Percentiles rank a stretch among this genome's conserved stretches.
Evolutionary conservation across 2,113 vertebrate species (phyloP).

Genomic region (Syrrhaptes paradoxus): DNA sequence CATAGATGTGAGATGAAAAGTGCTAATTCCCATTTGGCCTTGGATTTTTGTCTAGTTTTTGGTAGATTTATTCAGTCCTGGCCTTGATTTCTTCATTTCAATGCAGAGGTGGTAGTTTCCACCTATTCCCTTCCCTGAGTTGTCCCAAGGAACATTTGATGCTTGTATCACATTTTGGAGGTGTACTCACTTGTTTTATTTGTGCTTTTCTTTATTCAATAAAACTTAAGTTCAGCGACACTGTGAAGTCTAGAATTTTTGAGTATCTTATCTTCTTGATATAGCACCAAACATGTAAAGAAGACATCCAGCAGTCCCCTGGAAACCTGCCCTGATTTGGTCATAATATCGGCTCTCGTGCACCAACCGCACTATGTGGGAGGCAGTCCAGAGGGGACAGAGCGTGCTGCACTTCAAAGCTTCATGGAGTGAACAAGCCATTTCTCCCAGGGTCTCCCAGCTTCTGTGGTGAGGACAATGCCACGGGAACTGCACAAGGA

Average conservation of each 20-base stretch:
- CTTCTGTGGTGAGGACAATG: neutral
- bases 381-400: neutral
- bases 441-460: neutral
- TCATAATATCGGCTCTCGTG: neutral
- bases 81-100: neutral
- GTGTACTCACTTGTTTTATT: neutral
- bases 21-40: neutral
- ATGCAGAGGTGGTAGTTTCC: neutral
- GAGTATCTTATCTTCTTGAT: neutral
- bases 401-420: rapidly evolving
- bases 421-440: rapidly evolving
- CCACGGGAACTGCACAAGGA: neutral
- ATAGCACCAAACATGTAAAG: neutral
- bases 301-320: neutral
- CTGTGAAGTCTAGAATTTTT: neutral
- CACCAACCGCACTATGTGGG: rapidly evolving
- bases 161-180: neutral
- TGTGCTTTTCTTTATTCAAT: neutral
- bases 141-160: neutral
- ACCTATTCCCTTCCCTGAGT: neutral
- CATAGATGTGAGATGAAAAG: neutral
- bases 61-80: neutral
- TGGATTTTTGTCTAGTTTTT: neutral
- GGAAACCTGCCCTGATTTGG: neutral
- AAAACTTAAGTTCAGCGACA: neutral